Evolutionary conservation across 1,140 invertebrate species (phyloP).

Genomic region (Augochlora pura): DNA sequence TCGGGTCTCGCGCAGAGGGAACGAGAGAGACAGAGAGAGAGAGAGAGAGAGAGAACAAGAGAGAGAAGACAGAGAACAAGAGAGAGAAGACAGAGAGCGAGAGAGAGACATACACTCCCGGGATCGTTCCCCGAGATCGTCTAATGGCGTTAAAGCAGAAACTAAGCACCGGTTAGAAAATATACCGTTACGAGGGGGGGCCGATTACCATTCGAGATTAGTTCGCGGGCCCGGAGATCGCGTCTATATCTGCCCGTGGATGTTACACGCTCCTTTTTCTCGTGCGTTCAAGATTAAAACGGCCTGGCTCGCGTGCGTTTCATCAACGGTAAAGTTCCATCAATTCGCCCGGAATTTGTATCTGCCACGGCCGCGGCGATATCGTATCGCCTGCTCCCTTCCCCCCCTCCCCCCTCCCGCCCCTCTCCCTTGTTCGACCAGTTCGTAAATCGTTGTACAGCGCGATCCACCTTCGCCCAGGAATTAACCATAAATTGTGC

Average conservation of each 20-base stretch:
- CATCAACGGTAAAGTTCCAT: constrained; percentile 41
- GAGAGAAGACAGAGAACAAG: too few species aligned
- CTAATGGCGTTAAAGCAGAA: constrained; percentile 44
- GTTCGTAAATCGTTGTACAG: constrained; percentile 6
- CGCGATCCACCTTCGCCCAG: constrained; percentile 5
- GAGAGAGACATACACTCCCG: not conserved
- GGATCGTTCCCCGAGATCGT: constrained; percentile 28
- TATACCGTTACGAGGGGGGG: constrained; percentile 72
- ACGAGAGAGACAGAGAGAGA: too few species aligned
- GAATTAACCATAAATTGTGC: constrained; percentile 32
- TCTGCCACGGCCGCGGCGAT: constrained; percentile 8
- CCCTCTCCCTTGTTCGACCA: not conserved
- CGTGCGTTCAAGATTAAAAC: constrained; percentile 18
- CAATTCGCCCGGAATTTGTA: constrained; percentile 32
- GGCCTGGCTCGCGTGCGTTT: constrained; percentile 26
- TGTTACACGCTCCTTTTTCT: constrained; percentile 3
- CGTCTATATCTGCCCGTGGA: constrained; percentile 59
- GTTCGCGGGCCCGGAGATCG: constrained; percentile 69
- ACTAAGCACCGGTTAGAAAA: constrained; percentile 69
- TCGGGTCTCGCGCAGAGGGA: too few species aligned
- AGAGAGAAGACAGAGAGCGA: not conserved
- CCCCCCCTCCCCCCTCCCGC: too few species aligned
- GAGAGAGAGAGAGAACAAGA: not conserved
- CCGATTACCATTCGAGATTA: constrained; percentile 75
- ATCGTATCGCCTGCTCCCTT: constrained; percentile 11